These are phyloP conservation scores for Coptotermes formosanus DNA, from an alignment of 1,140 invertebrate genomes.

Conservation along the genomic window DNA sequence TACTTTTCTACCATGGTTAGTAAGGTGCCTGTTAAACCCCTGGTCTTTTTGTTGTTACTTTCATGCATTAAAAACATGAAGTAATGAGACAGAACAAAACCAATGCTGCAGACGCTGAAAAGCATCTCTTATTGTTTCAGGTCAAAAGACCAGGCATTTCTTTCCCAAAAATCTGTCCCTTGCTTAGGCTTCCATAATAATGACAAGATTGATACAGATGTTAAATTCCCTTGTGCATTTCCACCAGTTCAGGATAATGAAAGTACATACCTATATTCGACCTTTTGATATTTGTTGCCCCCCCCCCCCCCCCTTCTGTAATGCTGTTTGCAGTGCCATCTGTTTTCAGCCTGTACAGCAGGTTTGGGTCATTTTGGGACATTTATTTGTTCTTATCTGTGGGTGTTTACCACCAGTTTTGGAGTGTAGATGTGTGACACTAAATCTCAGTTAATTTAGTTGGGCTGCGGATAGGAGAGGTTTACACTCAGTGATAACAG, in stretches of 20 bases:
- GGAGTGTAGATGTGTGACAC: no score
- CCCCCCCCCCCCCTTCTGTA: no score
- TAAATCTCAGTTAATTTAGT: no score
- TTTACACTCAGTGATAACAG: no score
- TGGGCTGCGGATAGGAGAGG: no score
- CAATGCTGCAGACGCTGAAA: not conserved
- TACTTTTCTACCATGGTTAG: no score
- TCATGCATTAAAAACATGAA: not conserved
- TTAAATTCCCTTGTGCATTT: not conserved
- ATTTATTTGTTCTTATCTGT: no score
- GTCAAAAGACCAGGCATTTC: conserved; percentile 23
- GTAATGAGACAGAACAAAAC: not conserved
- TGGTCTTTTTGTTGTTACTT: not conserved
- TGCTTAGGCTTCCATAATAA: not conserved
- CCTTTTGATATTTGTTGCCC: no score
- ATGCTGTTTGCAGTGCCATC: no score
- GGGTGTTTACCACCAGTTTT: no score
- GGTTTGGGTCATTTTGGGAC: no score
- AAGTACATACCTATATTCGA: not conserved
- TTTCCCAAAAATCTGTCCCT: not conserved
- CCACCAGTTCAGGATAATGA: not conserved
- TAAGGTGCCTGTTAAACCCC: not conserved
- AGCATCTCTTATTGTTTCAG: conserved; percentile 22
- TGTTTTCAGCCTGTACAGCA: no score
- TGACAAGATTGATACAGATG: not conserved